These are phyloP conservation scores for Palythoa heliodiscus DNA, from an alignment of 92 coral and sea anemone species.

Conservation along the genomic window DNA sequence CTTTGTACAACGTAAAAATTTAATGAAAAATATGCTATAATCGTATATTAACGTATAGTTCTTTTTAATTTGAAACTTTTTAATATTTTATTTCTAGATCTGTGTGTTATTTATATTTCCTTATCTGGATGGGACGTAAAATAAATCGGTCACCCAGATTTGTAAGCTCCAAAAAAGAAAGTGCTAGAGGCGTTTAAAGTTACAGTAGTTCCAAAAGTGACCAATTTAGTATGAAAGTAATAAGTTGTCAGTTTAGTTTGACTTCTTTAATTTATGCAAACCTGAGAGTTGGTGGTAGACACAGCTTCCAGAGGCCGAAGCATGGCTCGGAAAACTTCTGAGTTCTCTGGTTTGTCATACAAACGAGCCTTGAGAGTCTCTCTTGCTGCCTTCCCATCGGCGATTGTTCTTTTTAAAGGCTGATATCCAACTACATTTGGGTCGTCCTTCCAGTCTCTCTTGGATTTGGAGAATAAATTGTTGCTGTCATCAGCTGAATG, in stretches of 20 bases:
- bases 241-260: background rate
- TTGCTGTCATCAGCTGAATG: constrained; percentile 54
- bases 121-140: no score
- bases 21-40: no score
- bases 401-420: constrained; percentile 51
- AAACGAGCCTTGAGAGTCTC: constrained; percentile 86
- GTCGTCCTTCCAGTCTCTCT: constrained; percentile 51
- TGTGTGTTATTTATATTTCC: no score
- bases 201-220: background rate
- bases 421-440: constrained; percentile 32
- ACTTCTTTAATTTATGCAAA: constrained; percentile 36
- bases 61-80: no score
- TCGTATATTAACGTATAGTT: no score
- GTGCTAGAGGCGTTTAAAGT: background rate
- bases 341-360: constrained; percentile 92
- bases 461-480: constrained; percentile 27
- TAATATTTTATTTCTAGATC: no score
- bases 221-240: no score
- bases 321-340: constrained; percentile 89
- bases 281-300: constrained; percentile 60
- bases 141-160: background rate
- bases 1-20: no score
- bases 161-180: background rate
- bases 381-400: constrained; percentile 75
- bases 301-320: constrained; percentile 68